These are phyloP conservation scores for Sinocyclocheilus rhinocerous DNA, from an alignment of 2,113 vertebrate genomes.

Conservation along the genomic window DNA sequence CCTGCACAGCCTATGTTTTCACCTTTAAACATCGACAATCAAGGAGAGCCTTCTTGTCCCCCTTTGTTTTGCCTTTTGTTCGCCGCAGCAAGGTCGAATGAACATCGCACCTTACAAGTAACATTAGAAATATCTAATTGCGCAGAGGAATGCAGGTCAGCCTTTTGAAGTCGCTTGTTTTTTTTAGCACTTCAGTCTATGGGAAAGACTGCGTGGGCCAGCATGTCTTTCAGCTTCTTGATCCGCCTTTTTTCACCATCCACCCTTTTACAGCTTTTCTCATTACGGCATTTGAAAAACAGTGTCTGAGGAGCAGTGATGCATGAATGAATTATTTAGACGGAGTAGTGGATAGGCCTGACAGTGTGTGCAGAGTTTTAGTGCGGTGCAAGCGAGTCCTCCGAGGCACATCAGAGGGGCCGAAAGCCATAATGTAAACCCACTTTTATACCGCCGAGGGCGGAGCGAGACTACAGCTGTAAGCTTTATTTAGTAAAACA, in stretches of 20 bases:
- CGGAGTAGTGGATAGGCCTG: constrained; percentile 79
- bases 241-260: constrained; percentile 64
- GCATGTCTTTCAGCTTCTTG: constrained; percentile 57
- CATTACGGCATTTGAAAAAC: constrained; percentile 91
- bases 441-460: constrained; percentile 80
- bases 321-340: constrained; percentile 93
- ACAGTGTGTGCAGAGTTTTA: constrained; percentile 79
- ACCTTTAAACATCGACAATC: constrained; percentile 69
- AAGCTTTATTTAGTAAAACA: constrained; percentile 83
- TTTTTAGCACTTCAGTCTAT: constrained; percentile 46
- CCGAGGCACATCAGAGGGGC: constrained; percentile 80
- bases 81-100: constrained; percentile 62
- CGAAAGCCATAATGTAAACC: constrained; percentile 83
- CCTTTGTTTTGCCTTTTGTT: constrained; percentile 64
- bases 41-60: constrained; percentile 59
- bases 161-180: constrained; percentile 66
- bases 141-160: constrained; percentile 65
- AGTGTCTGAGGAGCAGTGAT: constrained; percentile 81
- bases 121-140: constrained; percentile 77
- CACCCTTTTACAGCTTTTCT: constrained; percentile 87
- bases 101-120: constrained; percentile 70
- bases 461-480: constrained; percentile 64
- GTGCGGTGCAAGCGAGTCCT: constrained; percentile 83
- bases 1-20: constrained; percentile 69
- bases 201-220: constrained; percentile 54